Evolutionary conservation across 2,797 vertebrate genomes (phyloP), one percentile per base, ranked within the genome.

Genomic region (Bucorvus abyssinicus): DNA sequence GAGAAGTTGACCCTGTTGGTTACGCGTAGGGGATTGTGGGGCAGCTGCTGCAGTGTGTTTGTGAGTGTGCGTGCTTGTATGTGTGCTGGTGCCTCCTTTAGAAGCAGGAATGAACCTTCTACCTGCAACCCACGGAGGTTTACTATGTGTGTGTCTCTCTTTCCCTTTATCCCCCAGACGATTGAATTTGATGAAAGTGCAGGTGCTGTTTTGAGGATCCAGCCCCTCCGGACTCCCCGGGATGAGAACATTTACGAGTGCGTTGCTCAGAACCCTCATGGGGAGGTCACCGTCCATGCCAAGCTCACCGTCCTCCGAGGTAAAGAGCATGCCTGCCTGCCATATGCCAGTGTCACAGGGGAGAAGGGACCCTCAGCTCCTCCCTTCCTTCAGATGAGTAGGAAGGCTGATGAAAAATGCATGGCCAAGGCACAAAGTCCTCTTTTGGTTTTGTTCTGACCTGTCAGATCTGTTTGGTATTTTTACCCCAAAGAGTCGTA

Each of bases 281-380:
- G 98, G 57, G 99, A 99, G 97, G 98, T 99, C 96, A 99, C 98
- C 0, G 98, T 99, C 93, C 99, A 98, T 1, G 99, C 99, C 97
- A 99, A 99, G 97, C 98, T 99, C 98, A 99, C 99, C 14, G 99
- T 99, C 96, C 99, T 99, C 96, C 98, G 99, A 99, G 99, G 99
- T 99, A 98, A 97, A 2, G 47, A 34, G 22, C 40, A 3, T 10
- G 64, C 32, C 16, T 10, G 40, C 59, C 65, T 56, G 64, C 4
- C 15, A 0, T 4, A 40, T n/a, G 3, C n/a, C 53, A 19, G n/a
- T 6, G 47, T 13, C 55, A 4, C 22, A 3, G 59, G 24, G 64
- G 36, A 45, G 27, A 23, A 49, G 36, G 69, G 61, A 21, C 47
- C 44, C 60, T 30, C 45, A 50, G 40, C 55, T 57, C 40, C 71